Evolutionary conservation across 2,888 invertebrate species (phyloP).

Genomic region (Phragmatobia fuliginosa): DNA sequence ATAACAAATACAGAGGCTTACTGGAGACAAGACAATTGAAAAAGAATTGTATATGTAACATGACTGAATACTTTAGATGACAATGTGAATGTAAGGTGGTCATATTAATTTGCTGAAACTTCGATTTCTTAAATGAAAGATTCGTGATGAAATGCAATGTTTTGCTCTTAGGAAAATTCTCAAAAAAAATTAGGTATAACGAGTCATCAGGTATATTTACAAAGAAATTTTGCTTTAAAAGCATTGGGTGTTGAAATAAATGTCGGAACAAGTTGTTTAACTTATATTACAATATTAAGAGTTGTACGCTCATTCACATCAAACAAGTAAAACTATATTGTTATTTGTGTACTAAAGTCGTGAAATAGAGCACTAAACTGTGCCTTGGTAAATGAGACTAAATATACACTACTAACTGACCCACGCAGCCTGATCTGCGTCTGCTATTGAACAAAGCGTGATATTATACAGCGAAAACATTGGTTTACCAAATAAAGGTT

Average conservation of each 20-base stretch:
- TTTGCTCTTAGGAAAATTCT: no score
- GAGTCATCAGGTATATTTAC: no score
- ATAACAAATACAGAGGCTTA: slow-evolving; percentile 69
- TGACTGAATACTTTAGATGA: slow-evolving; percentile 63
- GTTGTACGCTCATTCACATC: not conserved
- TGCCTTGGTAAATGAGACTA: not conserved
- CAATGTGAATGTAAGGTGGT: slow-evolving; percentile 21
- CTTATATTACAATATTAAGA: no score
- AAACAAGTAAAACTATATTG: not conserved
- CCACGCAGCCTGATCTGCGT: no score
- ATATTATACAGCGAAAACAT: no score
- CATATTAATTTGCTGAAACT: slow-evolving; percentile 11
- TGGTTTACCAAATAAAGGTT: no score
- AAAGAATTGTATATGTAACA: slow-evolving; percentile 67
- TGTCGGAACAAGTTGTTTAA: not conserved
- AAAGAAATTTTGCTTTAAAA: not conserved
- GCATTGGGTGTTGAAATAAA: not conserved
- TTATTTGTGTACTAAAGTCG: not conserved
- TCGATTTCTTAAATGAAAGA: not conserved
- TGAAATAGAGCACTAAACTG: not conserved
- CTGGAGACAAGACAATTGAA: slow-evolving; percentile 74
- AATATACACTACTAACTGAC: no score
- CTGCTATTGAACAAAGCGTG: no score
- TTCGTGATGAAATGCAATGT: not conserved
- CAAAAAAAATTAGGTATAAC: no score